Base-by-base conservation (phyloP, 2,113 vertebrate genomes). In the Octodon degus region DNA sequence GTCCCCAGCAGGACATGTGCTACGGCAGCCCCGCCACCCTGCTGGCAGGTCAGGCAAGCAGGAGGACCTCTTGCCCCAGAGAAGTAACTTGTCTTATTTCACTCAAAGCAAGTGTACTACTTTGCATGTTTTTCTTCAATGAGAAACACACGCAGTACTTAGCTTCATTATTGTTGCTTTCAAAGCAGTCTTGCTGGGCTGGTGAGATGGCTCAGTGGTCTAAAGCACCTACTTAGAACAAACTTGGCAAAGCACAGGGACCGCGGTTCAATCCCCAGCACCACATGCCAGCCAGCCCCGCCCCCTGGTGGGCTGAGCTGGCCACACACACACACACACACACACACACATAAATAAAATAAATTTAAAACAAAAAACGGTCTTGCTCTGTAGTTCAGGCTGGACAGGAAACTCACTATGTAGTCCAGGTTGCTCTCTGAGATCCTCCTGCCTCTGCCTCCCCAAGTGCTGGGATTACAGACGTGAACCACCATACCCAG, bases 101-200 rank as follows among this genome's bases (percentile, higher is more conserved):
- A 94, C 89, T 89, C 50, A 74, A 50, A 95, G 17, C 47, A 81
- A 91, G 27, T 37, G 76, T 85, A n/a, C 34, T 85, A n/a, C 37
- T 93, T 50, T 68, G 63, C 40, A 84, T 14, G n/a, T 25, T 89
- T 80, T 62, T 67, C 63, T 81, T 81, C 62, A 55, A 55, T 34
- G 50, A 76, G 47, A 94, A 81, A 91, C 47, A 16, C 6, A 37
- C 37, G 37, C n/a, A 22, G 19, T 37, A 74, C 20, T 9, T 37
- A 74, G 8, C 14, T 22, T 40, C 16, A 8, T 37, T n/a, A 34
- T 68, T n/a, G 67, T 74, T 74, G 37, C 20, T 27, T 77, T 47
- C 47, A 40, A 77, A 13, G 47, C 74, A 47, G 74, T 47, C 37
- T 76, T 12, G 5, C 74, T 77, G n/a, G n/a, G n/a, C n/a, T n/a